Base-by-base conservation (phyloP, 2,113 vertebrate genomes). In the Indicator maculatus region DNA sequence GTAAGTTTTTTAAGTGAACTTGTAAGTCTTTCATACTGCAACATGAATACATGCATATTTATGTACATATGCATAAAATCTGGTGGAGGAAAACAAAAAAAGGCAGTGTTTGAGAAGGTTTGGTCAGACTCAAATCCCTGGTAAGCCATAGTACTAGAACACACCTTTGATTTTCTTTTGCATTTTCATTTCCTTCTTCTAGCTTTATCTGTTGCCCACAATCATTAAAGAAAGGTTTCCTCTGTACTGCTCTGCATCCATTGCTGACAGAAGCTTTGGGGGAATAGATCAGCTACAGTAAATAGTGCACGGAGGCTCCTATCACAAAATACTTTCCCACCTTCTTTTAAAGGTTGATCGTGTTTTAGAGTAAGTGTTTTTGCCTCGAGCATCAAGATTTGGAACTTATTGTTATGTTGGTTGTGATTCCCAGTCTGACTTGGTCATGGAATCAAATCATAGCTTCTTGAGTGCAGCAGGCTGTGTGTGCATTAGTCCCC, bases 361-460 rank as follows among this genome's bases (percentile, higher is more conserved):
- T 98, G 88, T 94, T 97, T 97, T 96, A 97, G 93, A 97, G 95
- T 94, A 97, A 97, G 94, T 81, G 94, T 97, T 96, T 96, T 97
- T 96, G 97, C 98, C 97, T 96, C 31, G 19, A 97, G 96, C 92
- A 71, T 84, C 17, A 26, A 97, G 96, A 95, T 97, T 97, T 95
- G 95, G 95, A 98, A 97, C 93, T 93, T 97, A 97, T 31, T 97
- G 97, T 98, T 98, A 93, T 94, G 96, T 97, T 55, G 87, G 95
- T 97, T 98, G 96, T 70, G 83, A 97, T 96, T 97, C 96, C 97
- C 95, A 96, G 85, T 95, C 93, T 93, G 96, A 97, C 89, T 96
- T 96, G 83, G 96, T 97, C 96, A 96, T 93, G 94, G 97, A 97
- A 96, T 97, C 97, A 97, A 97, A 96, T 96, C 96, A 95, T 96